These are phyloP conservation scores for Drosophila pandora DNA, from an alignment of 1,140 invertebrate genomes.

Conservation along the genomic window DNA sequence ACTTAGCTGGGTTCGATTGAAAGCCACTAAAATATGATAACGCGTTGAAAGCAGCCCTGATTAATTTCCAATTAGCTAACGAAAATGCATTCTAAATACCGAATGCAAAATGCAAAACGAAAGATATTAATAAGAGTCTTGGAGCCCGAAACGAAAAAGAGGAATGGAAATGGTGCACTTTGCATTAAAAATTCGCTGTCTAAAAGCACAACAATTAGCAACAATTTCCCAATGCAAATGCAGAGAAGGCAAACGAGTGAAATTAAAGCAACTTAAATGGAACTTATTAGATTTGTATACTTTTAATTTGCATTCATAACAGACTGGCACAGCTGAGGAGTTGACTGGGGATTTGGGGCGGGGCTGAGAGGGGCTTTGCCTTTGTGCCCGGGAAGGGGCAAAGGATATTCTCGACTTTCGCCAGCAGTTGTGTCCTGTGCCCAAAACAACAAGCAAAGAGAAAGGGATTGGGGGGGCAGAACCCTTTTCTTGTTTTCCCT, in stretches of 20 bases:
- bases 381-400: constrained; percentile 14
- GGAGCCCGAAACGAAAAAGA: background rate
- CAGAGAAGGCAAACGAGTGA: constrained; percentile 46
- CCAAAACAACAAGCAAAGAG: constrained; percentile 16
- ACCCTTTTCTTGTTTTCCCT: constrained; percentile 73
- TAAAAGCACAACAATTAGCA: constrained; percentile 83
- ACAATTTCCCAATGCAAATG: constrained; percentile 76
- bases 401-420: constrained; percentile 47
- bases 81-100: constrained; percentile 19
- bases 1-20: background rate
- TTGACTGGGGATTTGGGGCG: background rate
- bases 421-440: constrained; percentile 56
- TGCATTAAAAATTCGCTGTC: constrained; percentile 75
- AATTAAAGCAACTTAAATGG: constrained; percentile 82
- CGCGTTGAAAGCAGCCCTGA: constrained; percentile 37
- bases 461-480: constrained; percentile 7
- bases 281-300: constrained; percentile 83
- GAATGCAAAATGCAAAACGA: constrained; percentile 48
- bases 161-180: constrained; percentile 51
- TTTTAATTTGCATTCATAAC: constrained; percentile 83
- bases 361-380: background rate
- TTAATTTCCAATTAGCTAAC: constrained; percentile 32
- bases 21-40: constrained; percentile 7
- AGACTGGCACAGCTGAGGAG: constrained; percentile 37
- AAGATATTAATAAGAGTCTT: constrained; percentile 55